Percentiles rank a stretch among this genome's conserved stretches.
These are phyloP conservation scores for Monoplex corrugatus DNA, from an alignment of 2,888 invertebrate species.

Conservation along the genomic window DNA sequence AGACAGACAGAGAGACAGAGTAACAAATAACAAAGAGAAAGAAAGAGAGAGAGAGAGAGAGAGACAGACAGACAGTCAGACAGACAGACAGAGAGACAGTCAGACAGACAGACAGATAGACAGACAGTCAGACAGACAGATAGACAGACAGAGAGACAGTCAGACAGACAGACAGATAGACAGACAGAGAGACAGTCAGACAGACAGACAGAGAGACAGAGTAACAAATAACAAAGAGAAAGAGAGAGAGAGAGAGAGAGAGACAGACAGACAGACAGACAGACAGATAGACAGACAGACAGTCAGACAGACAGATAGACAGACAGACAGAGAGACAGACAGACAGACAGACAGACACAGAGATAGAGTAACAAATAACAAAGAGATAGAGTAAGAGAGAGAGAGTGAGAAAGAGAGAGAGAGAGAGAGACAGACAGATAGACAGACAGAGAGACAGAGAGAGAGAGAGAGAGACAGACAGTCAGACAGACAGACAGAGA, in stretches of 20 bases:
- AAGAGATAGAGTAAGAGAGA: conserved; percentile 1
- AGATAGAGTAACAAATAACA: background rate
- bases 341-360: background rate
- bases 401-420: conserved; percentile 21
- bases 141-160: too few relatives aligned
- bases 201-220: background rate
- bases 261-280: background rate
- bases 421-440: too few relatives aligned
- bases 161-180: too few relatives aligned
- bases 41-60: conserved; percentile 36
- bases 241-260: background rate
- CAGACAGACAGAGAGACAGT: background rate
- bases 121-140: conserved; percentile 5
- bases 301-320: background rate
- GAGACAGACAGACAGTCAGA: background rate
- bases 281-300: background rate
- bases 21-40: background rate
- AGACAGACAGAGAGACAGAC: background rate
- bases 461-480: too few relatives aligned
- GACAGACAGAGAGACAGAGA: too few relatives aligned
- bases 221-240: background rate
- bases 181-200: too few relatives aligned
- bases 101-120: conserved; percentile 17
- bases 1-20: background rate
- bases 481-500: too few relatives aligned